These are phyloP conservation scores for Drosophila testacea DNA, from an alignment of 2,888 invertebrate species.

Conservation along the genomic window DNA sequence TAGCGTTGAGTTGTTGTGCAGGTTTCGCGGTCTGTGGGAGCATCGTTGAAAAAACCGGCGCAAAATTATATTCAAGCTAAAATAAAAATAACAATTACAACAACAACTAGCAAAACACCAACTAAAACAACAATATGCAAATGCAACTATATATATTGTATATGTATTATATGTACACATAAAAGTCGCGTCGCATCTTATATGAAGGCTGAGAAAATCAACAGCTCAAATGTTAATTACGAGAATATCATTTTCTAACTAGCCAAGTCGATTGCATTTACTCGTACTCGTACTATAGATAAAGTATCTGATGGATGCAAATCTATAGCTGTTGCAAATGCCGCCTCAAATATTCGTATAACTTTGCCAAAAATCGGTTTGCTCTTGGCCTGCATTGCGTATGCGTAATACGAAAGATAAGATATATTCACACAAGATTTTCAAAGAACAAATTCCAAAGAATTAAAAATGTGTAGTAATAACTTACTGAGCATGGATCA, in stretches of 20 bases:
- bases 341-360: constrained; percentile 4
- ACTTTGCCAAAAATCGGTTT: constrained; percentile 8
- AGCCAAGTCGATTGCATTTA: constrained; percentile 52
- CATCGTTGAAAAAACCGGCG: constrained; percentile 72
- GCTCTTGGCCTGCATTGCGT: constrained; percentile 35
- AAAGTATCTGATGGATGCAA: constrained; percentile 63
- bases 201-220: constrained; percentile 83
- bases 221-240: constrained; percentile 79
- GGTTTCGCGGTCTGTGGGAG: constrained; percentile 77
- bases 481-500: too few relatives aligned
- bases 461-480: background rate
- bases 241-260: constrained; percentile 64
- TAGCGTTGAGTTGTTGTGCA: constrained; percentile 74
- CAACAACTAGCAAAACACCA: constrained; percentile 18
- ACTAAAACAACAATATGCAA: constrained; percentile 40
- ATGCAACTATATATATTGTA: constrained; percentile 39
- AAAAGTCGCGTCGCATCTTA: constrained; percentile 42
- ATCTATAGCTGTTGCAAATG: constrained; percentile 23
- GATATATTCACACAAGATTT: background rate
- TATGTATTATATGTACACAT: constrained; percentile 21
- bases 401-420: constrained; percentile 32
- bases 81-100: constrained; percentile 34
- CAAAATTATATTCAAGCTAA: constrained; percentile 72
- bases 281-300: constrained; percentile 39
- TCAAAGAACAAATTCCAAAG: background rate